Base-by-base conservation (phyloP, 1,140 invertebrate genomes). In the Drosophila tani region DNA sequence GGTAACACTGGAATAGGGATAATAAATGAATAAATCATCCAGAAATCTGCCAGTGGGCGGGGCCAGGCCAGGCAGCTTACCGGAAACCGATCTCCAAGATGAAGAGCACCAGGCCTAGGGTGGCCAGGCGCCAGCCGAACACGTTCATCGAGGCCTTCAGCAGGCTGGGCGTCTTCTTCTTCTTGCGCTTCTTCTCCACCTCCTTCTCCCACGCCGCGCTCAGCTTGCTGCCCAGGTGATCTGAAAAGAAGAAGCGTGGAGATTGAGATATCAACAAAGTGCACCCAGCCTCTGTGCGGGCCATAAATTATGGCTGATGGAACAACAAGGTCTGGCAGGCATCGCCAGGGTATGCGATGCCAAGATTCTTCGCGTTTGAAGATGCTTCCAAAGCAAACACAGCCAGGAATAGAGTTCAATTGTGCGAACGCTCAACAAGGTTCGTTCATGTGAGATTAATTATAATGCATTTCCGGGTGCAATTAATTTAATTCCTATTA, bases 1-100 rank as follows among this genome's bases (percentile, higher is more conserved):
- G 47, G 94, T 94, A 78, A 97, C 94, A 92, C 96, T 97, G 92
- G 47, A 21, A 82, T 19, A 24, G 32, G 45, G 49, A 70, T 63
- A 56, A 40, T 56, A 56, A 56, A 56, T 56, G 15, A 56, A 84
- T 87, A 88, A 87, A 87, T 84, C 64, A 60, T 32, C 11, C 24
- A 38, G 40, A 40, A 50, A 17, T 46, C 56, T 29, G 55, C 9
- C 29, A 24, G 59, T 50, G 53, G 59, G 67, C 47, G 74, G 55
- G 57, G 57, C 47, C 38, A n/a, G 27, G 29, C 5, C 17, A 24
- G 21, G 11, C n/a, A 14, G 49, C 86, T 85, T 85, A 92, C 91
- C 91, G 91, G 69, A 92, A 82, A 62, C 91, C 91, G 62, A 92
- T 79, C 84, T 92, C 91, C 50, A 92, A 21, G 56, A 88, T 75